Percentiles rank a stretch among this genome's conserved stretches.
Conservation (phyloP, 2,113 vertebrate genomes). For the Mionectes macconnelli region DNA sequence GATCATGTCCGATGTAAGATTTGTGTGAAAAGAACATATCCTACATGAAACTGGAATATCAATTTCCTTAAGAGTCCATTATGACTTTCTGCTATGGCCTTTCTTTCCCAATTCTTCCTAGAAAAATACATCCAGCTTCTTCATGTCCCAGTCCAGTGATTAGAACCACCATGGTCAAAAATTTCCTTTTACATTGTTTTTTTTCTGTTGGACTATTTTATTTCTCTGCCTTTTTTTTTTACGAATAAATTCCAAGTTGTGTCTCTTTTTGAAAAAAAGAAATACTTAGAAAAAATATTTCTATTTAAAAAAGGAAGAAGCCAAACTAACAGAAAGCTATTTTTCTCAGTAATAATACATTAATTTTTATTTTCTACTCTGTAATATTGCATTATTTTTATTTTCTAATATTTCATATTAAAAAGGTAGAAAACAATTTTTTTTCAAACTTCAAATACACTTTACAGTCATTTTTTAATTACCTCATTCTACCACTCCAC, state of each 20-base stretch:
- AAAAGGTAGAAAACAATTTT: background rate
- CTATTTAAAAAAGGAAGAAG: background rate
- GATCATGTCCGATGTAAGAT: background rate
- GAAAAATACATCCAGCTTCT: background rate
- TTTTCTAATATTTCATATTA: background rate
- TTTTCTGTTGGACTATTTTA: background rate
- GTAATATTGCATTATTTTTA: background rate
- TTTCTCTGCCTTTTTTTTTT: background rate
- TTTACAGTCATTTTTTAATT: conserved; percentile 7
- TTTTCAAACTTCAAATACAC: background rate
- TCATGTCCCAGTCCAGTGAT: background rate
- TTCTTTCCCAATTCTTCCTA: background rate
- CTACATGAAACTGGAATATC: background rate
- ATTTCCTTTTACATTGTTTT: background rate
- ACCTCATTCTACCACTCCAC: background rate
- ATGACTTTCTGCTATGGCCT: background rate
- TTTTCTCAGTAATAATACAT: background rate
- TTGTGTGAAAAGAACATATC: background rate
- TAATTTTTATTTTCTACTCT: background rate
- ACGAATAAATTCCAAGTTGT: background rate
- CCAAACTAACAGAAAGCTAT: background rate
- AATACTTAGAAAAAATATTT: background rate
- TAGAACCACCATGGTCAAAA: background rate
- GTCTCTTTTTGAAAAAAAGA: background rate
- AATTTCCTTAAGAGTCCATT: background rate